These are phyloP conservation scores for Gisinianus flammeolus DNA, from an alignment of 2,888 invertebrate species.

Conservation along the genomic window DNA sequence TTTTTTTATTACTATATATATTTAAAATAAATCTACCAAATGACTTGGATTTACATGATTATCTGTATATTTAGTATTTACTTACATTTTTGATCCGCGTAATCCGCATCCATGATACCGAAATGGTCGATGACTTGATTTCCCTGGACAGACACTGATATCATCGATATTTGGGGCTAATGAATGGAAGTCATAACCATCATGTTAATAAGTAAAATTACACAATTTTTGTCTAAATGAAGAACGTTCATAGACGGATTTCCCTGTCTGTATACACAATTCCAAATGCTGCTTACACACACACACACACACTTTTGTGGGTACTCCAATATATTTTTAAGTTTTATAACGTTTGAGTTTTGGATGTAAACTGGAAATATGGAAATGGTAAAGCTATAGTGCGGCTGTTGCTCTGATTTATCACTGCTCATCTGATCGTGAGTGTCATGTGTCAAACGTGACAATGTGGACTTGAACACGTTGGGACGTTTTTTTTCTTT, in stretches of 20 bases:
- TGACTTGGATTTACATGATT: too few relatives aligned
- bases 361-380: too few relatives aligned
- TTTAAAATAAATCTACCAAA: constrained; percentile 4
- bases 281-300: background rate
- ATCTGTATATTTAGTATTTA: too few relatives aligned
- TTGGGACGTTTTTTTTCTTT: too few relatives aligned
- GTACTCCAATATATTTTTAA: too few relatives aligned
- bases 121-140: constrained; percentile 50
- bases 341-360: too few relatives aligned
- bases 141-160: constrained; percentile 52
- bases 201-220: too few relatives aligned
- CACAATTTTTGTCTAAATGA: too few relatives aligned
- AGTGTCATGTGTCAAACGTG: background rate
- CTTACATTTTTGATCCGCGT: constrained; percentile 43
- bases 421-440: background rate
- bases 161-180: too few relatives aligned
- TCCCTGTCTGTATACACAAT: background rate
- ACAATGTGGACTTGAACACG: background rate
- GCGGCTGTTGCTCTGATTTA: background rate
- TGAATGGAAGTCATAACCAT: too few relatives aligned
- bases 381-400: too few relatives aligned
- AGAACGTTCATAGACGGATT: too few relatives aligned
- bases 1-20: background rate
- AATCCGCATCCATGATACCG: constrained; percentile 53
- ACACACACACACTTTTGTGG: background rate